Conservation (phyloP, 1,140 invertebrate species). For the Zophobas atratus region DNA sequence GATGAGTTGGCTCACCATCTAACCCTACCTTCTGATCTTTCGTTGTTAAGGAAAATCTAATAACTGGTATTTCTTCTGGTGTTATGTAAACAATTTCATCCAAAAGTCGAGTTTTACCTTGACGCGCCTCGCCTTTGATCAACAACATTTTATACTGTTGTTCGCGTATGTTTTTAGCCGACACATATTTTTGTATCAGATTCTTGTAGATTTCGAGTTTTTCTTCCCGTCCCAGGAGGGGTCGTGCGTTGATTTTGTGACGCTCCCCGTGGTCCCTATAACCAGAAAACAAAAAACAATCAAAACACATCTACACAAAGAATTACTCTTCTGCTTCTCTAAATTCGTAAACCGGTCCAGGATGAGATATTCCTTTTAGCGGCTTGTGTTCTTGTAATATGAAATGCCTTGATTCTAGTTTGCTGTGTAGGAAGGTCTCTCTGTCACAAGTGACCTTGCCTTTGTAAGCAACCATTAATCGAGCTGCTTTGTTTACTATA, state of each 20-base stretch:
- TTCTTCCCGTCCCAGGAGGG: constrained; percentile 66
- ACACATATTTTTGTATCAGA: constrained; percentile 61
- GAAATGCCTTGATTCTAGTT: constrained; percentile 76
- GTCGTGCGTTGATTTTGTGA: constrained; percentile 43
- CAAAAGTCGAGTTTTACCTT: constrained; percentile 75
- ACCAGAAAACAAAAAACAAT: background rate
- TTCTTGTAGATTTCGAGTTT: constrained; percentile 65
- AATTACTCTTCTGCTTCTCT: constrained; percentile 50
- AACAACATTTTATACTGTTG: constrained; percentile 54
- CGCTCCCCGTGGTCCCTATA: background rate
- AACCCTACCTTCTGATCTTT: constrained; percentile 64
- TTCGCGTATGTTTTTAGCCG: constrained; percentile 11
- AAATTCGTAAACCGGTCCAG: constrained; percentile 78
- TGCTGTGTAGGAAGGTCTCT: constrained; percentile 78
- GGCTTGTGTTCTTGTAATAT: constrained; percentile 73
- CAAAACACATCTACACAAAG: background rate
- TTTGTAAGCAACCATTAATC: constrained; percentile 81
- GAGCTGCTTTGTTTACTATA: constrained; percentile 82
- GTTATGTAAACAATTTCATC: constrained; percentile 71
- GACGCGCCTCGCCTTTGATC: constrained; percentile 70
- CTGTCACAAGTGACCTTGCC: constrained; percentile 79
- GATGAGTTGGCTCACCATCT: background rate
- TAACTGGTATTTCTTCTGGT: constrained; percentile 61
- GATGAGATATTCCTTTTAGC: constrained; percentile 77
- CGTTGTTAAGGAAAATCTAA: constrained; percentile 56